These are phyloP conservation scores for Diogma glabrata DNA, from an alignment of 2,888 invertebrate species.

Conservation along the genomic window DNA sequence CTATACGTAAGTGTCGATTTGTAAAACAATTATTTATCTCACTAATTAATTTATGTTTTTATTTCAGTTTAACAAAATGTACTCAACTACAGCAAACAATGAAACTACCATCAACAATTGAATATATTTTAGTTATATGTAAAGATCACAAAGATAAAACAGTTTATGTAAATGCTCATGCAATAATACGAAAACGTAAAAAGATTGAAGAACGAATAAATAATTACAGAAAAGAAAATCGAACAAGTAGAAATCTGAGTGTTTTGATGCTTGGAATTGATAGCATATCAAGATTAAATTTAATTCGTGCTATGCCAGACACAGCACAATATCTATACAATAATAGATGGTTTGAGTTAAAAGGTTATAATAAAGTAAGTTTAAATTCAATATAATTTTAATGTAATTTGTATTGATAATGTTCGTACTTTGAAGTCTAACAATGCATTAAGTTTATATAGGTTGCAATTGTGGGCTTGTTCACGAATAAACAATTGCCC, in stretches of 20 bases:
- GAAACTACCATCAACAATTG: slow-evolving; percentile 31
- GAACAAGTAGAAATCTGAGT: slow-evolving; percentile 43
- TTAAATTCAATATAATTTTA: no score
- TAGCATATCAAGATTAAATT: slow-evolving; percentile 69
- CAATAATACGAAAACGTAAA: slow-evolving; percentile 41
- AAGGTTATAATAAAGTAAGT: slow-evolving; percentile 65
- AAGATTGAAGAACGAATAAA: slow-evolving; percentile 39
- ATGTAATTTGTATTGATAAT: no score
- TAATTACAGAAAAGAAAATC: slow-evolving; percentile 28
- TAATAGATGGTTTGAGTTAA: slow-evolving; percentile 57
- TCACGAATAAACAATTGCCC: no score
- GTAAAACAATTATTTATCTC: neutral
- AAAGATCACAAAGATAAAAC: slow-evolving; percentile 20
- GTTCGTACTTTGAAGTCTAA: no score
- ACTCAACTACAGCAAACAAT: slow-evolving; percentile 35
- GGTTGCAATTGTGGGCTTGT: no score
- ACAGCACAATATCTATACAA: slow-evolving; percentile 55
- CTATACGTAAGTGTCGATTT: neutral
- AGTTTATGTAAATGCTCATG: slow-evolving; percentile 36
- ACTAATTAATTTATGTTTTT: neutral
- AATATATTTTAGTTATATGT: slow-evolving; percentile 43
- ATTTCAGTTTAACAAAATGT: slow-evolving; percentile 32
- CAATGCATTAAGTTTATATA: no score
- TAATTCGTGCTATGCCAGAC: slow-evolving; percentile 61
- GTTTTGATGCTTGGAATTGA: slow-evolving; percentile 75